Percentiles rank a stretch among this genome's conserved stretches.
These are phyloP conservation scores for Stictonetta naevosa DNA, from an alignment of 2,113 vertebrate genomes.

Conservation along the genomic window DNA sequence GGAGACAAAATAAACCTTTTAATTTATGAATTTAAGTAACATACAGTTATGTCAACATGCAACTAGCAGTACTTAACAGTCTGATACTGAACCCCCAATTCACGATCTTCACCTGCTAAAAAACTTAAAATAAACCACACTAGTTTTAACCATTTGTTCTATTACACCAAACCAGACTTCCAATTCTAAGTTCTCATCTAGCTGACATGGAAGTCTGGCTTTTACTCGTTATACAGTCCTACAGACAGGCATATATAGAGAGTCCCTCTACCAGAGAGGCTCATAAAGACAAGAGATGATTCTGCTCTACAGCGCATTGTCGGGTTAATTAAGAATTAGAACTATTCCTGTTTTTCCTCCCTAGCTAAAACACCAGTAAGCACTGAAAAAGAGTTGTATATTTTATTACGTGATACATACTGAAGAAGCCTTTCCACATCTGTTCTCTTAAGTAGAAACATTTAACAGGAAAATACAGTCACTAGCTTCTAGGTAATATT, in stretches of 20 bases:
- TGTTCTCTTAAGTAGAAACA: not conserved
- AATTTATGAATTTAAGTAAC: not conserved
- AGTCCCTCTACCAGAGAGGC: not conserved
- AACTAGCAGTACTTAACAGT: not conserved
- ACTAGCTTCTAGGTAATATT: not conserved
- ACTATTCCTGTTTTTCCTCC: not conserved
- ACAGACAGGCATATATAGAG: too few relatives aligned
- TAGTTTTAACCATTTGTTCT: not conserved
- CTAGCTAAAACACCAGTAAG: not conserved
- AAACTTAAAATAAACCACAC: not conserved
- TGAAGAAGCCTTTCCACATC: not conserved
- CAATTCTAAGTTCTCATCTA: not conserved
- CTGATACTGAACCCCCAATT: not conserved
- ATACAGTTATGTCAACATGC: not conserved
- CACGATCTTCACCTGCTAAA: not conserved
- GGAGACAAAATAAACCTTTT: not conserved
- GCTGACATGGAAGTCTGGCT: not conserved
- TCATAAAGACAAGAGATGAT: not conserved
- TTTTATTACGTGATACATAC: not conserved
- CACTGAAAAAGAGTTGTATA: accelerated
- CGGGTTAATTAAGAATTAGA: not conserved
- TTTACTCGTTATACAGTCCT: accelerated
- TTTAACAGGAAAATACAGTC: not conserved
- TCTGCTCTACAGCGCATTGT: not conserved
- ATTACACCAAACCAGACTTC: not conserved